A percentile compares a stretch with the other conserved stretches of the same genome.
Conservation (phyloP, 1,140 invertebrate genomes). For the Geopemphigus sp. region DNA sequence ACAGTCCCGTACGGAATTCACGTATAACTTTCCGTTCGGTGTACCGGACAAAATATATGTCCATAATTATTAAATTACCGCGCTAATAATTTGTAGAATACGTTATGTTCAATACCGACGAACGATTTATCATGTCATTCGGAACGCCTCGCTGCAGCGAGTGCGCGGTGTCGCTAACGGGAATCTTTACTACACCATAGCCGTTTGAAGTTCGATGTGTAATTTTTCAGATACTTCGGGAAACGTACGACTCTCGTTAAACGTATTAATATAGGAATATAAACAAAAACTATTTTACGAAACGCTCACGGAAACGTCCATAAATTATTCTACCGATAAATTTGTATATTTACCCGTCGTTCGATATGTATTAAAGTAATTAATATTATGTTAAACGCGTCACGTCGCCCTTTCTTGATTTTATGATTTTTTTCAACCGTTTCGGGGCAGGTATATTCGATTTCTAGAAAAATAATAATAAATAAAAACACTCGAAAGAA, state of each 20-base stretch:
- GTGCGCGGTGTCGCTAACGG: not conserved
- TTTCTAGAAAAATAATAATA: not conserved
- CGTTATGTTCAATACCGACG: not conserved
- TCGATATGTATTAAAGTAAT: not conserved
- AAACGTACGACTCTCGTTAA: not conserved
- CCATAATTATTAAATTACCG: not conserved
- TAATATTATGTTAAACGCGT: not conserved
- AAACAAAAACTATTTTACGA: slow-evolving; percentile 1
- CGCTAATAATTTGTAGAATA: slow-evolving; percentile 4
- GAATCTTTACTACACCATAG: not conserved
- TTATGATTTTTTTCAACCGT: not conserved
- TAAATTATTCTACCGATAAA: slow-evolving; percentile 27
- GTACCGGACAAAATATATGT: not conserved
- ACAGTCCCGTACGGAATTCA: not conserved
- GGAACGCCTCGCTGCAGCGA: not conserved
- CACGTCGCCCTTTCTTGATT: not conserved
- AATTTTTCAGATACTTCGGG: not conserved
- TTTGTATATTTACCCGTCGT: not conserved
- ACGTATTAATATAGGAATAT: not conserved
- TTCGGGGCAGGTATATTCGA: not conserved
- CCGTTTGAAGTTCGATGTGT: not conserved
- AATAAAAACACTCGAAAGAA: not conserved
- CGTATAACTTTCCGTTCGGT: not conserved
- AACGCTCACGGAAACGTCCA: not conserved
- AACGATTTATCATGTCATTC: slow-evolving; percentile 11